Base-by-base conservation (phyloP, 2,888 invertebrate genomes). In the Diarsia brunnea region DNA sequence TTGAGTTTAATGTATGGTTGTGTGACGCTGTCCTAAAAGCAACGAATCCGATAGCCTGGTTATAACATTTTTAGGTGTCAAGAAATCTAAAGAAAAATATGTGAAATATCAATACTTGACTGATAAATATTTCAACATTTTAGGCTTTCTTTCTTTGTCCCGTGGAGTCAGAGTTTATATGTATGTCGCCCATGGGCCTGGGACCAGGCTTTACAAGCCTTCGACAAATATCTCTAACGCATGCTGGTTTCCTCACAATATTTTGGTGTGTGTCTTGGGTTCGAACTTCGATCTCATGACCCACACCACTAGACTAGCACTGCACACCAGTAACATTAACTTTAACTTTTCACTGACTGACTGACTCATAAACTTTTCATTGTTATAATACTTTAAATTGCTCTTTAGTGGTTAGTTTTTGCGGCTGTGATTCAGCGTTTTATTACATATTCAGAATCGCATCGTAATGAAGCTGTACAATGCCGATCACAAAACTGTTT, bases 401-500 rank as follows among this genome's bases (percentile, higher is more conserved):
- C 19, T 0, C n/a, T 16, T 38, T 16, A 0, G 31, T 73, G 2
- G 21, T 66, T 67, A 16, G 53, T 68, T 73, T 84, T 84, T 66
- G 21, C 43, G 43, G 45, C 53, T 7, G 69, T 81, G 81, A 84
- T 80, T 81, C 84, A 58, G 80, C 47, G 49, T n/a, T 69, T 79
- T 74, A 67, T 69, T 49, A 73, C 19, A 55, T 55, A 67, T 63
- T 63, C 61, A 74, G 79, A 79, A 84, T 79, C 60, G 58, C 47
- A 31, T 67, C 31, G 80, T 69, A 67, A 73, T 84, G 47, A 84
- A 61, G 27, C 60, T 51, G 38, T 67, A 58, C 61, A 82, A 31
- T 45, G n/a, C 16, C 19, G 53, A 66, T 70, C 24, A 78, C 70
- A 78, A 78, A 84, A 73, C n/a, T 45, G 71, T 65, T 73, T 61